Evolutionary conservation across 37 sponge, comb jelly and placozoan species (phyloP).

Genomic region (Hormiphora californensis): DNA sequence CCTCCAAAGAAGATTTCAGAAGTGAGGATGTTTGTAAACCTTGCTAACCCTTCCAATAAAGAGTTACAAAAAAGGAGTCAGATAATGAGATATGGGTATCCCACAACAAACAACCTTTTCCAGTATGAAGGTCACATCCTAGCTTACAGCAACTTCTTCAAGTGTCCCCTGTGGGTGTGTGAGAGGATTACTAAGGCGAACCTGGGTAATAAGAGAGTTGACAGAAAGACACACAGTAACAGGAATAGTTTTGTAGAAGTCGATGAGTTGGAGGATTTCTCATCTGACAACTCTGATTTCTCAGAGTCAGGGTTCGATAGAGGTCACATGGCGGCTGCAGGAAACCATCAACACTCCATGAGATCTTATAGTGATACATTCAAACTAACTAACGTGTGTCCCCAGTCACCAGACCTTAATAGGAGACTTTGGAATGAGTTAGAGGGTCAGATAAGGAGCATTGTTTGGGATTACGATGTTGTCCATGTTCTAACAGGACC

Average conservation of each 20-base stretch:
- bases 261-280: constrained; percentile 55
- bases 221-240: constrained; percentile 54
- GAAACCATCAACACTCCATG: constrained; percentile 69
- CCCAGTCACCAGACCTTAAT: constrained; percentile 61
- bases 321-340: constrained; percentile 94
- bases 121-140: constrained; percentile 60
- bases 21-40: no score
- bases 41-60: no score
- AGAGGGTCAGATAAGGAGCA: not conserved
- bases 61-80: constrained; percentile 32
- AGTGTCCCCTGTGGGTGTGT: constrained; percentile 74
- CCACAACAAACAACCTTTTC: not conserved
- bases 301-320: constrained; percentile 74
- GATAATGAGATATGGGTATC: constrained; percentile 44
- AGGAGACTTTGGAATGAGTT: constrained; percentile 22
- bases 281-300: constrained; percentile 69
- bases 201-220: constrained; percentile 55
- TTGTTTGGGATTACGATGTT: not conserved
- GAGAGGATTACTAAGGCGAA: constrained; percentile 62
- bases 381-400: constrained; percentile 84
- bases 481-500: constrained; percentile 31
- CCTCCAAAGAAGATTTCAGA: no score
- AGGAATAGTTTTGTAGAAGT: constrained; percentile 66
- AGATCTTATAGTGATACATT: constrained; percentile 82
- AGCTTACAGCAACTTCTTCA: constrained; percentile 62